Evolutionary conservation across 2,113 vertebrate genomes (phyloP), one percentile per base, ranked within the genome.

Genomic region (Xiphophorus hellerii): DNA sequence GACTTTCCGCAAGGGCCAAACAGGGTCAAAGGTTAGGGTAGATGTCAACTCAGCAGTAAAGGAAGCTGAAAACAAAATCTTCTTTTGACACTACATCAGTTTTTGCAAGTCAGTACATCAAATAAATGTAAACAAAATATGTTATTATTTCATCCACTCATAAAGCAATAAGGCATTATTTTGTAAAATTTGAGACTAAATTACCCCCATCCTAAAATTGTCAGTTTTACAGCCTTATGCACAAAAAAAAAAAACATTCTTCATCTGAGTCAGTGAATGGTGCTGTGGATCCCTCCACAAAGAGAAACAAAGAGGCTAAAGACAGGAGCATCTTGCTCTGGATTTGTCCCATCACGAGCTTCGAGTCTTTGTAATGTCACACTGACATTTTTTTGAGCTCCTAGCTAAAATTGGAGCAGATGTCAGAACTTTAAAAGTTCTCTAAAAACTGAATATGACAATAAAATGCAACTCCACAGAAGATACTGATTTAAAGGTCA

Each of bases 401-500:
- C 5, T 12, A 30, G 12, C 9, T 69, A 31, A 22, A 39, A 66
- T 29, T 28, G n/a, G 51, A 77, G 48, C 11, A 80, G 58, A 69
- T 69, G 8, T 9, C 64, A 77, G 42, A 33, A 35, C 27, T 11
- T 22, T 31, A 54, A 27, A 12, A 70, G 31, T 71, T 75, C 82
- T 65, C n/a, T 69, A 85, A 6, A 29, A 44, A 70, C 60, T 69
- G 44, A 29, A 75, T 76, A 65, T 48, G 58, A 73, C 67, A 39
- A 69, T 67, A 73, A 39, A 65, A 58, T 69, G 58, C 3, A 13
- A 62, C 13, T 66, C 61, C 20, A 58, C 66, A 66, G 83, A 76
- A 72, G 67, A 84, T 69, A 37, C 22, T 82, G 72, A 82, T 44
- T 73, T 30, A 62, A 74, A 77, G 51, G 64, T 67, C 70, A 66